Base-by-base conservation (phyloP, 1,140 invertebrate species). In the Thaumatotibia leucotreta region DNA sequence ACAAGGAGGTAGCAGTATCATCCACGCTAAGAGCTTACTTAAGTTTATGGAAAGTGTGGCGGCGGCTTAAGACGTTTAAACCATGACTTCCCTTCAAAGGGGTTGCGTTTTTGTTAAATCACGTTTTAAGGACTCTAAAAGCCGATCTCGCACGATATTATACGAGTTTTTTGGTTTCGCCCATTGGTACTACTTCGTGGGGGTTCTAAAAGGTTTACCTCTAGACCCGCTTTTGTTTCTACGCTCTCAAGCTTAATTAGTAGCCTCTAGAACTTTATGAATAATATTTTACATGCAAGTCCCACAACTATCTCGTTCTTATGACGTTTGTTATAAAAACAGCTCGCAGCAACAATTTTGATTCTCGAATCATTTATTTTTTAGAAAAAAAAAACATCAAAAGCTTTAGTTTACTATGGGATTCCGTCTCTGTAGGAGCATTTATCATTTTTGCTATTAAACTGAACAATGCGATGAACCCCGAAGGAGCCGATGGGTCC, bases 371-470 rank as follows among this genome's bases (percentile, higher is more conserved):
- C 23, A 58, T 58, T 58, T 58, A 27, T 58, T 27, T 24, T 24
- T 27, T 27, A 17, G 52, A 17, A 24, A 27, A 27, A 52, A 52
- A 22, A 49, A 58, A 29, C 0, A 58, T 27, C 23, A 27, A 45
- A 45, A 27, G 23, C 52, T 58, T 29, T 24, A 58, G 23, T 79
- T 73, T 69, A 77, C 68, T 75, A 80, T 75, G 69, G 73, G 70
- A 79, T 72, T 52, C 70, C 39, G 65, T 87, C 84, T 80, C 81
- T 65, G 74, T 71, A 77, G 83, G 72, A 72, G 71, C 84, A 90
- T 89, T 89, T 88, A 89, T 88, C 86, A 89, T 90, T 89, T 90
- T 84, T 78, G 84, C 88, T 83, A 88, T 90, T 89, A 90, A 88
- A 82, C 70, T 66, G 75, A 80, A 79, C 83, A 88, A 85, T 86